Conservation (phyloP, 2,888 invertebrate genomes). For the Andrena flavipes region DNA sequence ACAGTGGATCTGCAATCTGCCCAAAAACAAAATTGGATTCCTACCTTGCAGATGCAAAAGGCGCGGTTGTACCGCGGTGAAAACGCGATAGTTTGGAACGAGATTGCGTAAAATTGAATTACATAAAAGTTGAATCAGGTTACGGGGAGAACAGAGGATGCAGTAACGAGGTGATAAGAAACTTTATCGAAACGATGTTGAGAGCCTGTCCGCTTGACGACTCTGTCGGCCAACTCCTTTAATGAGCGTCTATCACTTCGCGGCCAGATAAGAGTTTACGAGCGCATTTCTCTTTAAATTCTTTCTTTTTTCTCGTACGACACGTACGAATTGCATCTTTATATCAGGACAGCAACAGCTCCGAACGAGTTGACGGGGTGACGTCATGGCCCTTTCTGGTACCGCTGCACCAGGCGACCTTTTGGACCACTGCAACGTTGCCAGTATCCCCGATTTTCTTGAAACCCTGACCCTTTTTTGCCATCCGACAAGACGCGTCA, state of each 20-base stretch:
- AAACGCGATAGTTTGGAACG: not conserved
- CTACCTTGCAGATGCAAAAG: not conserved
- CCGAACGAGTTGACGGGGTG: slow-evolving; percentile 54
- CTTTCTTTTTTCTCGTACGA: slow-evolving; percentile 40
- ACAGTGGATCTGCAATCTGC: not conserved
- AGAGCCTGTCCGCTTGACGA: slow-evolving; percentile 46
- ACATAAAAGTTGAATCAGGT: slow-evolving; percentile 21
- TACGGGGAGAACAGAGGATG: slow-evolving; percentile 15
- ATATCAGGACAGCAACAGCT: slow-evolving; percentile 45
- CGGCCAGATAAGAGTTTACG: slow-evolving; percentile 55
- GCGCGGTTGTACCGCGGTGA: not conserved
- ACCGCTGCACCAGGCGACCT: slow-evolving; percentile 51
- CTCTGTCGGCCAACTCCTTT: slow-evolving; percentile 61
- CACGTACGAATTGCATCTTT: slow-evolving; percentile 63
- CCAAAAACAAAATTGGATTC: not conserved
- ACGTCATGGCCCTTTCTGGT: slow-evolving; percentile 72
- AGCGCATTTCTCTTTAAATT: slow-evolving; percentile 26
- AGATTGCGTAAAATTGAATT: slow-evolving; percentile 6
- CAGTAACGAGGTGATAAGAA: slow-evolving; percentile 41
- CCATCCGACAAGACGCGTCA: not conserved
- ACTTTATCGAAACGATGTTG: slow-evolving; percentile 56
- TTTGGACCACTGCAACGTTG: slow-evolving; percentile 51
- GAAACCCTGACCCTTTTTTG: slow-evolving; percentile 19
- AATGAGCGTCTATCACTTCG: slow-evolving; percentile 79
- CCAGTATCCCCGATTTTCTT: slow-evolving; percentile 37